Evolutionary conservation across 2,113 vertebrate genomes (phyloP).

Genomic region (Eretmochelys imbricata): DNA sequence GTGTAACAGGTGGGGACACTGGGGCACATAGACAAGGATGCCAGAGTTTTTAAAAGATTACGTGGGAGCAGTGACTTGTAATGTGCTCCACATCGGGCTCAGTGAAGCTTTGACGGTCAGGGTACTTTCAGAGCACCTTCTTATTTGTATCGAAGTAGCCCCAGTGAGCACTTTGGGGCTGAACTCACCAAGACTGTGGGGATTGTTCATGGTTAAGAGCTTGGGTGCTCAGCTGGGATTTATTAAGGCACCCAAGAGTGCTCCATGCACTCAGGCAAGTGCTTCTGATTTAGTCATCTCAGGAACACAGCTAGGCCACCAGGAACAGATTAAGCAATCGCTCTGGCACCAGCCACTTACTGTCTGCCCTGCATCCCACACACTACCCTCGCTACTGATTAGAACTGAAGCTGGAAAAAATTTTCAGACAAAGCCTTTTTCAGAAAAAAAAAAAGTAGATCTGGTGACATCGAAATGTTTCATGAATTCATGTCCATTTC

Average conservation of each 20-base stretch:
- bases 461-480: too few species aligned
- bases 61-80: not conserved
- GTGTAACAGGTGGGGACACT: fast-evolving
- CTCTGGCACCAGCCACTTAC: not conserved
- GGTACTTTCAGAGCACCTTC: not conserved
- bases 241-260: not conserved
- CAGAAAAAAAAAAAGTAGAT: too few species aligned
- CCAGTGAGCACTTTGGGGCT: not conserved
- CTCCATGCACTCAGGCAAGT: not conserved
- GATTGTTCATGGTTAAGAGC: not conserved
- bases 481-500: too few species aligned
- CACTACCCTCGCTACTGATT: too few species aligned
- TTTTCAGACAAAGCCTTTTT: too few species aligned
- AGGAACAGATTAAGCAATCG: fast-evolving
- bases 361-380: not conserved
- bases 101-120: not conserved
- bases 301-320: fast-evolving
- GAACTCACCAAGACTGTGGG: not conserved
- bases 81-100: not conserved
- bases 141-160: not conserved
- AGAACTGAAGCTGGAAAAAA: too few species aligned
- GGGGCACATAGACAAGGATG: not conserved
- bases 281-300: not conserved
- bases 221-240: not conserved
- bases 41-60: not conserved